Conservation (phyloP, 92 coral and sea anemone species). For the Bergia sp. region DNA sequence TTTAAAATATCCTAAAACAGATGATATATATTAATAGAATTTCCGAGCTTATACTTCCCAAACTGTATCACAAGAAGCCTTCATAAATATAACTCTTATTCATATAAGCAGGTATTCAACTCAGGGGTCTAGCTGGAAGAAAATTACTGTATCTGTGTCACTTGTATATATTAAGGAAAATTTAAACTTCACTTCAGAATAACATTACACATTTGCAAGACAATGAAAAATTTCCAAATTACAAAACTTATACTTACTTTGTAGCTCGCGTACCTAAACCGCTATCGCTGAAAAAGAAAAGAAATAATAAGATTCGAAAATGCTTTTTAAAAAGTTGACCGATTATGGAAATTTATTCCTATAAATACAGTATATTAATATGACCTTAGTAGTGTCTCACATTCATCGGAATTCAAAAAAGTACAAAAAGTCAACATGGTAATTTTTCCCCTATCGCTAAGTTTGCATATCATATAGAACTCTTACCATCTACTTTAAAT, state of each 20-base stretch:
- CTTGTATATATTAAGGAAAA: neutral
- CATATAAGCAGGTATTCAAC: no score
- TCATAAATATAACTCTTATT: no score
- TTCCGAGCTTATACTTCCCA: no score
- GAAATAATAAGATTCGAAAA: constrained; percentile 28
- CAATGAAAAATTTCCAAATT: constrained; percentile 18
- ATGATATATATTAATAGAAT: no score
- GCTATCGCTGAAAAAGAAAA: constrained; percentile 33
- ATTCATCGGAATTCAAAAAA: constrained; percentile 8
- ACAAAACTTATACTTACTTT: constrained; percentile 12
- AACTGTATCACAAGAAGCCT: no score
- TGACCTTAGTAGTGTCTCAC: neutral
- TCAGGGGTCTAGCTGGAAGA: no score
- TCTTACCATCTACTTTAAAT: neutral
- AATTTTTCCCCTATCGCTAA: constrained; percentile 18
- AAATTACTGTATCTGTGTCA: no score
- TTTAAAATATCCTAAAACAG: no score
- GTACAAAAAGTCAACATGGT: constrained; percentile 20
- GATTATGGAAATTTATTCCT: constrained; percentile 13
- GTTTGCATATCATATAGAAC: neutral
- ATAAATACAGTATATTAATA: neutral
- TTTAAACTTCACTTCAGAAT: constrained; percentile 19
- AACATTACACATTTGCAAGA: constrained; percentile 20
- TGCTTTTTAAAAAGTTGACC: constrained; percentile 26
- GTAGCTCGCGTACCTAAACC: constrained; percentile 29